Conservation (phyloP, 1,140 invertebrate species). For the Monomorium pharaonis region DNA sequence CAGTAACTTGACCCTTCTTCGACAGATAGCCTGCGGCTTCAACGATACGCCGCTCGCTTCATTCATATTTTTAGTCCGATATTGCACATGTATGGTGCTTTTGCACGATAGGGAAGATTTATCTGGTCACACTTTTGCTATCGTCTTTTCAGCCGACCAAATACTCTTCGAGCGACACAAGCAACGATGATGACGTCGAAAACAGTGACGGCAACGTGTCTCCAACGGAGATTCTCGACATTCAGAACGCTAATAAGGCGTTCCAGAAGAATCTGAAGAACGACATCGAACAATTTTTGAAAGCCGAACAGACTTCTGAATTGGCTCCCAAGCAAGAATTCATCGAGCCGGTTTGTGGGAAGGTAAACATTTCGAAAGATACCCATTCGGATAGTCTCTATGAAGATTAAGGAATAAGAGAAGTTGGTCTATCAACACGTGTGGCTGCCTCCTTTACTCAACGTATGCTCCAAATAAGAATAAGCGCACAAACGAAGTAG, state of each 20-base stretch:
- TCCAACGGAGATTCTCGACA: constrained; percentile 15
- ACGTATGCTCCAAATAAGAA: neutral
- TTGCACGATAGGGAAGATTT: constrained; percentile 14
- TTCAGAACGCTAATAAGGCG: neutral
- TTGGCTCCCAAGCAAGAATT: neutral
- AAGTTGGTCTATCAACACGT: neutral
- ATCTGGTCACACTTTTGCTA: constrained; percentile 1
- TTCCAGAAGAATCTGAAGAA: neutral
- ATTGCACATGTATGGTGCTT: neutral
- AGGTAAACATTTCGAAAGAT: neutral
- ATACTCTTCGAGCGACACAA: neutral
- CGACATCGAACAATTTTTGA: neutral
- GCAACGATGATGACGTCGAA: neutral
- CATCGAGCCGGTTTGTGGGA: neutral
- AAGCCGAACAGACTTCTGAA: neutral
- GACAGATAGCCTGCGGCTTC: neutral
- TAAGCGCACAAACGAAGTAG: neutral
- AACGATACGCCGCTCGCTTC: constrained; percentile 8
- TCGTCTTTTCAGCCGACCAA: constrained; percentile 27
- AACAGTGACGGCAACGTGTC: constrained; percentile 1
- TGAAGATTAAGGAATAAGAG: neutral
- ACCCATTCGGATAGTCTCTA: neutral
- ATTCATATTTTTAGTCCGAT: constrained; percentile 17
- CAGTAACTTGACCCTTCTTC: constrained; percentile 14
- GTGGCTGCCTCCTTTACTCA: neutral